A percentile compares a stretch with the other conserved stretches of the same genome.
These are phyloP conservation scores for Noctuana brunneofusca DNA, from an alignment of 2,888 invertebrate genomes.

Conservation along the genomic window DNA sequence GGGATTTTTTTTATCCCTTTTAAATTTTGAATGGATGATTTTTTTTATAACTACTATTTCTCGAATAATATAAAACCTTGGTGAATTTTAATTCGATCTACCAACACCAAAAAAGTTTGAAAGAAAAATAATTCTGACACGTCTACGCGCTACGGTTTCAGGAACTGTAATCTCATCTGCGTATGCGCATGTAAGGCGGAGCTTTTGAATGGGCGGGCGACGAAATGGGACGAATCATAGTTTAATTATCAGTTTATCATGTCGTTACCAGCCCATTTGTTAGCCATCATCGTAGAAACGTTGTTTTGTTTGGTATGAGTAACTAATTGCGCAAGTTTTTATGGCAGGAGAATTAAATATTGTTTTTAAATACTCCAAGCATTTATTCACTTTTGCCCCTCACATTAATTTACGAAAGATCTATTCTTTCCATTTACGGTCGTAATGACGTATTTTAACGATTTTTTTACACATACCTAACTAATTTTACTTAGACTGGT, in stretches of 20 bases:
- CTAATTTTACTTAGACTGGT: too few relatives aligned
- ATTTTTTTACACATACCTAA: too few relatives aligned
- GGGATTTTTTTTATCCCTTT: too few relatives aligned
- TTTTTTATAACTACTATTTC: too few relatives aligned
- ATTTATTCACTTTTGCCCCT: too few relatives aligned
- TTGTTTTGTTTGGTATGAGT: background rate
- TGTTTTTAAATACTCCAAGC: too few relatives aligned
- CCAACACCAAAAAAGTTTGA: background rate
- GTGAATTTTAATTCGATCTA: background rate
- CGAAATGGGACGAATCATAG: conserved; percentile 14
- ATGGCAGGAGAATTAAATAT: background rate
- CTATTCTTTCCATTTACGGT: too few relatives aligned
- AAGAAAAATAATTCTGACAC: conserved; percentile 3
- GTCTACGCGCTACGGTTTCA: conserved; percentile 26
- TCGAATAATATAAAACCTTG: background rate
- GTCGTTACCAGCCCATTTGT: conserved; percentile 32
- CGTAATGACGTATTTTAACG: too few relatives aligned
- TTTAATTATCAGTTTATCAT: conserved; percentile 22
- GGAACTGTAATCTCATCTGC: conserved; percentile 31
- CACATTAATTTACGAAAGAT: too few relatives aligned
- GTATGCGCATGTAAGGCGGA: conserved; percentile 34
- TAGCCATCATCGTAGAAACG: conserved; percentile 9
- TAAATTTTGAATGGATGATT: too few relatives aligned
- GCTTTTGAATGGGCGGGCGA: conserved; percentile 36
- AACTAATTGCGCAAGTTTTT: background rate